phyloP scores from a whole-genome alignment of 1,140 invertebrate species.

The Mycetomoellerius zeteki region DNA sequence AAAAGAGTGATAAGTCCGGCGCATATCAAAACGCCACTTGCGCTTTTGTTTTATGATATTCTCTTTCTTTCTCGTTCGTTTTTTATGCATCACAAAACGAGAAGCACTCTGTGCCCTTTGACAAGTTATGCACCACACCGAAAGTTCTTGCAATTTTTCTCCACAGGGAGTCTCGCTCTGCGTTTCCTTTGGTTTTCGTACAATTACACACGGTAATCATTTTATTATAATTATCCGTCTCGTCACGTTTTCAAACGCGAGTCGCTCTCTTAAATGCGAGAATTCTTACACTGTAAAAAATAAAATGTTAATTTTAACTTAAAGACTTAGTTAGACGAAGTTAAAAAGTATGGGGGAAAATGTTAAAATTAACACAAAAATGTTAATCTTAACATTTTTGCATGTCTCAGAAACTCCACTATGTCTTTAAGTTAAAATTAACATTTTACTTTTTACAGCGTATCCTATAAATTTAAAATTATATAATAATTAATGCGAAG shows the following conservation, averaged over 20 bases:
- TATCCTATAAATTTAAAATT: too few relatives aligned
- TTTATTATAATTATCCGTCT: not conserved
- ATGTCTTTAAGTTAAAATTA: too few relatives aligned
- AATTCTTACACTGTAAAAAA: not conserved
- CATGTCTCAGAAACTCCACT: too few relatives aligned
- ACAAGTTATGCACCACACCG: not conserved
- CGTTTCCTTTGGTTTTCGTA: not conserved
- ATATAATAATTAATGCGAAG: too few relatives aligned
- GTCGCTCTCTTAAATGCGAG: not conserved
- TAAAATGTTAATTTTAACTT: too few relatives aligned
- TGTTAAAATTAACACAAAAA: too few relatives aligned
- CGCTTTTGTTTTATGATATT: conserved; percentile 39
- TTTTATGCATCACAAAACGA: conserved; percentile 28
- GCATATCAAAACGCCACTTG: conserved; percentile 49
- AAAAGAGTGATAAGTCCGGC: conserved; percentile 17
- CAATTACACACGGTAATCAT: conserved; percentile 12
- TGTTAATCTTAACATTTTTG: too few relatives aligned
- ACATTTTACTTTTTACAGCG: too few relatives aligned
- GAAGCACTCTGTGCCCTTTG: conserved; percentile 34
- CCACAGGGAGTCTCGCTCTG: conserved; percentile 25
- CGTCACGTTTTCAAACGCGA: not conserved
- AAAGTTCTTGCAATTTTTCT: conserved; percentile 49
- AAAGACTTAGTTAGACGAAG: too few relatives aligned
- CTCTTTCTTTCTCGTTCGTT: conserved; percentile 8
- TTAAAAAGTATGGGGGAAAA: too few relatives aligned